Conservation (phyloP, 2,113 vertebrate genomes). For the Fregetta grallaria region DNA sequence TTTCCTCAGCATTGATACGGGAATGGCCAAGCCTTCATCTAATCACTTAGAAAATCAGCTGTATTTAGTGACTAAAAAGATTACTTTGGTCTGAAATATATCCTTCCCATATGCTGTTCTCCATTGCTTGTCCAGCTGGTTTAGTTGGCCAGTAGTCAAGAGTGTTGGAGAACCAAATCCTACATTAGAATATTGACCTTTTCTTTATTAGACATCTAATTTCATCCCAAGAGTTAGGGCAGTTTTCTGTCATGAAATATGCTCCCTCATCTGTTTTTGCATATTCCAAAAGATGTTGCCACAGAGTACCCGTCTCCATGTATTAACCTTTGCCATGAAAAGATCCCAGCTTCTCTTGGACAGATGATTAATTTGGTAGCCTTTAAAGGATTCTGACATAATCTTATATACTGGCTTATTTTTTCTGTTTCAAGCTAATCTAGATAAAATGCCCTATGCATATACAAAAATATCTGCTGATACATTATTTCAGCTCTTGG, state of each 20-base stretch:
- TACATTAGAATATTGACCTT: conserved; percentile 14
- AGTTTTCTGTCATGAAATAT: neutral
- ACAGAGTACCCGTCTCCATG: neutral
- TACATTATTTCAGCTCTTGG: neutral
- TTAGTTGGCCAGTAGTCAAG: conserved; percentile 44
- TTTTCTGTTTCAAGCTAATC: neutral
- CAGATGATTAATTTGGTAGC: neutral
- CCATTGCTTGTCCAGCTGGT: conserved; percentile 44
- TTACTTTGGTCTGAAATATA: conserved; percentile 35
- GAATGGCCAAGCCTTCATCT: neutral
- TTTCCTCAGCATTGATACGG: neutral
- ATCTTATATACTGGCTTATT: neutral
- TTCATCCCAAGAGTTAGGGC: neutral
- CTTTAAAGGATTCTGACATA: neutral
- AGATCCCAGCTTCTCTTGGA: neutral
- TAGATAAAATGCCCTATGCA: neutral
- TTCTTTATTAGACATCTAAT: conserved; percentile 21
- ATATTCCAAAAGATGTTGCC: neutral
- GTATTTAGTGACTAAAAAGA: conserved; percentile 48
- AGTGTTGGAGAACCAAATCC: conserved; percentile 46
- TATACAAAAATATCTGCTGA: neutral
- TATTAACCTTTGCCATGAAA: neutral
- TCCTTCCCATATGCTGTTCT: conserved; percentile 47
- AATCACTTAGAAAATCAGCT: conserved; percentile 46
- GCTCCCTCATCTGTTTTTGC: neutral